Evolutionary conservation across 1,140 invertebrate genomes (phyloP), one percentile per base, ranked within the genome.

Genomic region (Pseudomyrmex concolor): DNA sequence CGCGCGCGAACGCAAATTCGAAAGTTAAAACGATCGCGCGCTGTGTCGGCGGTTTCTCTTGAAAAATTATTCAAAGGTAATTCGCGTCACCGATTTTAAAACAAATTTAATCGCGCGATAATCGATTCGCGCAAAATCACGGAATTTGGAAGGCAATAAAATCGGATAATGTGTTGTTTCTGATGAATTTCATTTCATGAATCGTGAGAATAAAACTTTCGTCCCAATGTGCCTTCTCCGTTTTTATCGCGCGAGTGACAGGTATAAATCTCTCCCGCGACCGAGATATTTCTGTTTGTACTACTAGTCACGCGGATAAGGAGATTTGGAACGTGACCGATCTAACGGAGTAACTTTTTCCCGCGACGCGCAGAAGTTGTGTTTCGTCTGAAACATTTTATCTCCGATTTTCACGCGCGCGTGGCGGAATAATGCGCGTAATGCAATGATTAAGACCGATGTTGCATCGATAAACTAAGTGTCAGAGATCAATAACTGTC

Each of bases 291-390:
- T 63, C 57, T 51, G 25, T 43, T 82, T 73, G 55, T 82, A 73
- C 25, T 15, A 70, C 25, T 50, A 72, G 67, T 81, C 67, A 72
- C 78, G 48, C 22, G 50, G 70, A 34, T 48, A 45, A 50, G 43
- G 22, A 15, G 57, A 63, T 81, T 72, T 43, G 5, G 57, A 63
- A 81, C 68, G 67, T 72, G 68, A 72, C 45, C 22, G 45, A 81
- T 72, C 17, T 25, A 7, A 3, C 45, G 8, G 34, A 62, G n/a
- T 17, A 72, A 81, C 19, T 72, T 71, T 51, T 13, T 17, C 64
- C 8, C 48, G 10, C 59, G 34, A 60, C 17, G 57, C 34, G 25
- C 34, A 7, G 10, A 51, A 73, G 19, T 82, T 82, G 50, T 17
- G n/a, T 34, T 54, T 71, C 54, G 17, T 59, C 12, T 67, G 17